Evolutionary conservation across 2,888 invertebrate genomes (phyloP).

Genomic region (Drosophila suboccidentalis): DNA sequence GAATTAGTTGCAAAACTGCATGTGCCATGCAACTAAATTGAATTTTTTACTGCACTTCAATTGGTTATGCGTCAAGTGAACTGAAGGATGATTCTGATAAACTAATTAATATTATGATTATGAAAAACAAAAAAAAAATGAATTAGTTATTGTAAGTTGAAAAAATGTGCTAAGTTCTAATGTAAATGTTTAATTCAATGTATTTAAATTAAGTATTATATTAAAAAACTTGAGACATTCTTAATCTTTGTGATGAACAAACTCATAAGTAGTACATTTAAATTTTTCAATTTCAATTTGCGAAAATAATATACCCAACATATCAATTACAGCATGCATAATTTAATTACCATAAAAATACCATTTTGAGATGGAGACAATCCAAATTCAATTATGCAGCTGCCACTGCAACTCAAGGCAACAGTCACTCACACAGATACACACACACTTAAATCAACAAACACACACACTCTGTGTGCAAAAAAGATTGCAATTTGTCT

Average conservation of each 20-base stretch:
- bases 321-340: neutral
- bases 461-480: neutral
- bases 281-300: neutral
- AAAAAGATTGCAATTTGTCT: constrained; percentile 32
- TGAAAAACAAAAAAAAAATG: neutral
- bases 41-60: constrained; percentile 4
- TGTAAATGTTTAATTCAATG: too few relatives aligned
- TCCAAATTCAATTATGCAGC: constrained; percentile 25
- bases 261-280: neutral
- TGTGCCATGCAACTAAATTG: neutral
- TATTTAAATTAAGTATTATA: too few relatives aligned
- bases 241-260: too few relatives aligned
- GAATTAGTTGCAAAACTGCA: constrained; percentile 5
- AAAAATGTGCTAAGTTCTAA: too few relatives aligned
- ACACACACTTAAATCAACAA: neutral
- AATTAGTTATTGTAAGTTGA: too few relatives aligned
- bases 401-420: constrained; percentile 3
- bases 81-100: neutral
- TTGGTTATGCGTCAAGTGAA: neutral
- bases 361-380: constrained; percentile 3
- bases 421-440: neutral
- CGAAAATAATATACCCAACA: neutral
- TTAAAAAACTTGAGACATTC: too few relatives aligned
- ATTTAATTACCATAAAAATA: neutral
- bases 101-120: neutral